Evolutionary conservation across 2,113 vertebrate genomes (phyloP), one percentile per base, ranked within the genome.

Genomic region (Chionomys nivalis): DNA sequence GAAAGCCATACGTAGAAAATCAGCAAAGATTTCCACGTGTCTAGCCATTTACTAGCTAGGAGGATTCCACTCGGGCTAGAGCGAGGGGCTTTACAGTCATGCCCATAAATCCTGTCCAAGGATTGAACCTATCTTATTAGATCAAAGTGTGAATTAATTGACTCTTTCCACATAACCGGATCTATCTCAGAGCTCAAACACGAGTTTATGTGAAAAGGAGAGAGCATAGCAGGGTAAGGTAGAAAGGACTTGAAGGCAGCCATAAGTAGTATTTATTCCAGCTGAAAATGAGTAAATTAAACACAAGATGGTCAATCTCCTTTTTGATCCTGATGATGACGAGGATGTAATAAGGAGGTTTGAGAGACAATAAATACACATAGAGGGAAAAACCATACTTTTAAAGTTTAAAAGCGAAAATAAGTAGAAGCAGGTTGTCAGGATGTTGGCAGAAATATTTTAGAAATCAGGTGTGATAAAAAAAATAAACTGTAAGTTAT

Each of bases 131-230:
- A 89, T 94, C 88, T 94, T 66, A 95, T 78, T 95, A 92, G 86
- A 91, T 94, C 93, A 93, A 96, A 96, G 94, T 72, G 83, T 91
- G 77, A 91, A 91, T 94, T 87, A 92, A 97, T 85, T 89, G 93
- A 73, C 91, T 97, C 81, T 90, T 97, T 94, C 95, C 96, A 96
- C 77, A 91, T 96, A 96, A 94, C 63, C 91, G 89, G 96, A 96
- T 87, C 94, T 93, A 79, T 73, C 93, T 95, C 91, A 94, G 90
- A 91, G 91, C 86, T 87, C 44, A 0, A 65, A 65, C 65, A 87
- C 78, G 77, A 89, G 86, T 94, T 97, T 94, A 82, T 94, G 94
- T 78, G 96, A 90, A 97, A 96, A 96, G 89, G 94, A 97, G 96
- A 95, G 47, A 70, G 68, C 87, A 76, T 36, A 78, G 94, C 92